Base-by-base conservation (phyloP, 2,113 vertebrate species). In the Phoenicopterus ruber region DNA sequence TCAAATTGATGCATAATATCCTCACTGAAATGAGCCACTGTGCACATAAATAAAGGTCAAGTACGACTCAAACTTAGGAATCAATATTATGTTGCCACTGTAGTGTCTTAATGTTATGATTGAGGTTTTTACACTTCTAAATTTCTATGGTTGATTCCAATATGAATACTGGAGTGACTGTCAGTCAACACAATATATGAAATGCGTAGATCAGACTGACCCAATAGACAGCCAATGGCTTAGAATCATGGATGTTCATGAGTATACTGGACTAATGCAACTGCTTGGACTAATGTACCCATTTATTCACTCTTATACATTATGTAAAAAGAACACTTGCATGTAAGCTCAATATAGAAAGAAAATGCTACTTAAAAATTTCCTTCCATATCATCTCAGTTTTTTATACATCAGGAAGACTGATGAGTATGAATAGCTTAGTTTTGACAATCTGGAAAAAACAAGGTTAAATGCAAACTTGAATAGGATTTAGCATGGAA, bases 391-490 rank as follows among this genome's bases (percentile, higher is more conserved):
- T 55, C 7, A 26, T 73, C 36, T 91, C n/a, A 46, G 19, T 65
- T 44, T 90, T 90, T 94, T 61, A 79, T 42, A 36, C 66, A 82
- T 46, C 38, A 67, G 78, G 65, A 95, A 84, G 74, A 74, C 44
- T n/a, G 82, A 82, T 24, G 63, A 88, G 62, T 84, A 91, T 84
- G 86, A 91, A 95, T 93, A 95, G 38, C 66, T 82, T 77, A 19
- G 47, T 91, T 95, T 84, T 95, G 87, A 95, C 91, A 96, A 71
- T 19, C 7, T 88, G 69, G 76, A 89, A 83, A 73, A 95, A 92
- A 13, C 46, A 91, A 96, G 76, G 47, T 86, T 93, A 95, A 95
- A 93, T 88, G 77, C 50, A 96, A 88, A 10, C 29, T n/a, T n/a
- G 17, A 88, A 86, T 86, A 94, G 24, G 46, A 79, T 79, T 90